Base-by-base conservation (phyloP, 1,140 invertebrate genomes). In the Phthorimaea operculella region DNA sequence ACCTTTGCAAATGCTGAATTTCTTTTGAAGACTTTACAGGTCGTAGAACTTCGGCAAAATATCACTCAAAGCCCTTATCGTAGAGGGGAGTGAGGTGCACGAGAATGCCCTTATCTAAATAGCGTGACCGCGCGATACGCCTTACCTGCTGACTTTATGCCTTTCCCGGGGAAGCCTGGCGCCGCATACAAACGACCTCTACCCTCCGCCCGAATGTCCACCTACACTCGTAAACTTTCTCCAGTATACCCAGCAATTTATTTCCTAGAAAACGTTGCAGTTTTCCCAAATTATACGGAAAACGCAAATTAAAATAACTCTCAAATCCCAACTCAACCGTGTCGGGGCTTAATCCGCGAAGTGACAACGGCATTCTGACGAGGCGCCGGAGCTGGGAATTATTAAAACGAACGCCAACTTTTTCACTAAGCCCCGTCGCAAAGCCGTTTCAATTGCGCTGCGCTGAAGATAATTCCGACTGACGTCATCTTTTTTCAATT, bases 391-490 rank as follows among this genome's bases (percentile, higher is more conserved):
- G 78, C 79, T 77, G 76, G 79, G 79, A 84, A 83, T 85, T 83
- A 85, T 85, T 82, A 85, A 85, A 85, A 85, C 81, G 81, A 85
- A 85, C 82, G 79, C 79, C 82, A 85, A 83, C 79, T 85, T 85
- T 84, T 84, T 83, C 79, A 83, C 77, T 85, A 82, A 85, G 79
- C 81, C 82, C 76, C 76, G 76, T 82, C 78, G 79, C 79, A 85
- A 85, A 85, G 82, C 82, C 82, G 79, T 85, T 85, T 82, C 79
- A 83, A 83, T 85, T 82, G 82, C 82, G 76, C 79, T 83, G 79
- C 79, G 79, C 82, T 85, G 79, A 83, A 83, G 79, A 83, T 85
- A 83, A 83, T 83, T 85, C 82, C 82, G 64, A 82, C 79, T 83
- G 82, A 82, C 79, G 82, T 85, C 82, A 83, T 81, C 82, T 83